Evolutionary conservation across 2,888 invertebrate genomes (phyloP).

Genomic region (Drosophila peninsularis): DNA sequence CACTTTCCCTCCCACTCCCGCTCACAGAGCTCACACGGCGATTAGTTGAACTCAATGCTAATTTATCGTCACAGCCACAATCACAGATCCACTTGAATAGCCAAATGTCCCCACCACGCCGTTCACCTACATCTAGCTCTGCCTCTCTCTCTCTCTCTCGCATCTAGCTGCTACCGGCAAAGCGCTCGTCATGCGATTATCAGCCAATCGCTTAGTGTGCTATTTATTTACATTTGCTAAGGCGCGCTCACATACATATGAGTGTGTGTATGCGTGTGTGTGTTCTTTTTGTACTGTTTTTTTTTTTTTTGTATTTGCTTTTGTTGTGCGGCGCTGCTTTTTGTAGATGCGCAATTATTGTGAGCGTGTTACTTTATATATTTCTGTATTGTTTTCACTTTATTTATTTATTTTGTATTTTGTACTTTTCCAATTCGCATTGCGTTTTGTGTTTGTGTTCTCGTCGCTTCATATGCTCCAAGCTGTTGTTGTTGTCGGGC

Average conservation of each 20-base stretch:
- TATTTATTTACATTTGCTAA: conserved; percentile 69
- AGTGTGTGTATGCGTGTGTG: conserved; percentile 22
- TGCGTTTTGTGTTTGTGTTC: conserved; percentile 61
- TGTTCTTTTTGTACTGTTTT: conserved; percentile 7
- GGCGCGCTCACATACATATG: conserved; percentile 25
- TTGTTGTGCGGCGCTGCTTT: conserved; percentile 57
- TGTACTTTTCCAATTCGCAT: conserved; percentile 68
- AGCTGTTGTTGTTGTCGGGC: conserved; percentile 44
- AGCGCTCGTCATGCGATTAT: conserved; percentile 74
- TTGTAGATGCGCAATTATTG: conserved; percentile 82
- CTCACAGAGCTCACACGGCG: conserved; percentile 18
- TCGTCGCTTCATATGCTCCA: conserved; percentile 56
- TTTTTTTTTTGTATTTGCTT: conserved; percentile 60
- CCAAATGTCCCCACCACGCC: conserved; percentile 9
- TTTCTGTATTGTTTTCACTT: conserved; percentile 61
- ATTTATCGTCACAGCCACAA: conserved; percentile 71
- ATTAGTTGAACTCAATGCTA: conserved; percentile 62
- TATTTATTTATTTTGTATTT: conserved; percentile 43
- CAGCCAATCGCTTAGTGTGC: conserved; percentile 79
- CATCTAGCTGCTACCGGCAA: conserved; percentile 35
- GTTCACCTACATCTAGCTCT: neutral
- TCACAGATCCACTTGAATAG: conserved; percentile 66
- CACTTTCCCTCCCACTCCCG: neutral
- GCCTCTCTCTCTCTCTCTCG: neutral
- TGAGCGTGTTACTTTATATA: conserved; percentile 76